Percentiles rank a stretch among this genome's conserved stretches.
These are phyloP conservation scores for Marronus borbonicus DNA, from an alignment of 2,888 invertebrate genomes.

Conservation along the genomic window DNA sequence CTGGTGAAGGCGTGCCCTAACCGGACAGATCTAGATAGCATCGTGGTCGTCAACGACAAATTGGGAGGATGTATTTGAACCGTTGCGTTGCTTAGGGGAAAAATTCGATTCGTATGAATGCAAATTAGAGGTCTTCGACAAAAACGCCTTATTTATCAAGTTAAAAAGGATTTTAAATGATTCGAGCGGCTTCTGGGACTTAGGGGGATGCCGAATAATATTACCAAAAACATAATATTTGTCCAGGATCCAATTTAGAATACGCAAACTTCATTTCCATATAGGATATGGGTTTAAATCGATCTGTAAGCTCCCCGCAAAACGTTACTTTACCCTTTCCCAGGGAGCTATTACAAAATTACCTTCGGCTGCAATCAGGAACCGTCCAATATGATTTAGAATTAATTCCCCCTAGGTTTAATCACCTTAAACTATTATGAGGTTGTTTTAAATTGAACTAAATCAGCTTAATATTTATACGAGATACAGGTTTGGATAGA, in stretches of 20 bases:
- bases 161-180: neutral
- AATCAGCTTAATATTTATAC: too few species aligned
- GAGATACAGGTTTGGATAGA: too few species aligned
- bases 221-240: neutral
- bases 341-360: too few species aligned
- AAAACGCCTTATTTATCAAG: neutral
- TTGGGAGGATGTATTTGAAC: neutral
- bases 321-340: too few species aligned
- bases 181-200: neutral
- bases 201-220: too few species aligned
- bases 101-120: neutral
- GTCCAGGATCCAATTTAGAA: neutral
- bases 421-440: too few species aligned
- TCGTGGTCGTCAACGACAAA: neutral
- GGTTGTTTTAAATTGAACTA: too few species aligned
- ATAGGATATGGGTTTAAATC: neutral
- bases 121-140: too few species aligned
- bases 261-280: neutral
- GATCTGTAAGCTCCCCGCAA: too few species aligned
- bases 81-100: neutral
- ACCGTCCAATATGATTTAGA: too few species aligned
- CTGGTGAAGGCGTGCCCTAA: constrained; percentile 12
- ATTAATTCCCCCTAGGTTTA: too few species aligned
- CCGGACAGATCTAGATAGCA: constrained; percentile 10
- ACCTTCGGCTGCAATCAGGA: too few species aligned